phyloP scores from a whole-genome alignment of 2,888 invertebrate species.

The Tiliacea citrago region DNA sequence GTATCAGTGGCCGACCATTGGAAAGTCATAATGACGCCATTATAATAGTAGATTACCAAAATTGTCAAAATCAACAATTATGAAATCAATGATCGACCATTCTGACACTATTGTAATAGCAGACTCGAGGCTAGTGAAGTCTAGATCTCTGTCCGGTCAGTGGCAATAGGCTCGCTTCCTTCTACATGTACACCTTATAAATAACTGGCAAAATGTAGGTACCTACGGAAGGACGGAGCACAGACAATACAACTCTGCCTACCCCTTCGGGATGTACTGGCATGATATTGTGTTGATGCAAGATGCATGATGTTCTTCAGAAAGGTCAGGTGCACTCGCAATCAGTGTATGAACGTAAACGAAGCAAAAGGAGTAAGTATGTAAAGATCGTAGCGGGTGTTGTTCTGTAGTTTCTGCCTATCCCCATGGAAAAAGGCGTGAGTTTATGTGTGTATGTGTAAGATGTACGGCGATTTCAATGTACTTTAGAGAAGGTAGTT shows the following conservation, averaged over 20 bases:
- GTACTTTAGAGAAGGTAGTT: conserved; percentile 1
- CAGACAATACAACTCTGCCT: no score
- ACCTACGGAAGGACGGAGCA: no score
- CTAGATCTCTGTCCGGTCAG: neutral
- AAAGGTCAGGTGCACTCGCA: neutral
- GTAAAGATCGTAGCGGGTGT: neutral
- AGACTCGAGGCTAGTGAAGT: no score
- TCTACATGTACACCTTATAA: neutral
- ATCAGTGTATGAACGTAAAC: neutral
- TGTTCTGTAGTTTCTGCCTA: neutral
- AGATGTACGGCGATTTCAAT: neutral
- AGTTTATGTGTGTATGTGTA: neutral
- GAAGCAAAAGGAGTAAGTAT: neutral
- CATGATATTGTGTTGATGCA: no score
- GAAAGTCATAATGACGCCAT: no score
- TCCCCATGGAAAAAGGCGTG: neutral
- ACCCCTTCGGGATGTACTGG: no score
- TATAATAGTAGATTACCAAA: no score
- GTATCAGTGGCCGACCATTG: no score
- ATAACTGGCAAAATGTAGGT: neutral
- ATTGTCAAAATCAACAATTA: no score
- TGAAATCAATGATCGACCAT: no score
- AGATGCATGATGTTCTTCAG: neutral
- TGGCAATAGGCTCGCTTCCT: neutral
- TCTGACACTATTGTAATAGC: no score